Base-by-base conservation (phyloP, 2,888 invertebrate species). In the Resseliella maxima region DNA sequence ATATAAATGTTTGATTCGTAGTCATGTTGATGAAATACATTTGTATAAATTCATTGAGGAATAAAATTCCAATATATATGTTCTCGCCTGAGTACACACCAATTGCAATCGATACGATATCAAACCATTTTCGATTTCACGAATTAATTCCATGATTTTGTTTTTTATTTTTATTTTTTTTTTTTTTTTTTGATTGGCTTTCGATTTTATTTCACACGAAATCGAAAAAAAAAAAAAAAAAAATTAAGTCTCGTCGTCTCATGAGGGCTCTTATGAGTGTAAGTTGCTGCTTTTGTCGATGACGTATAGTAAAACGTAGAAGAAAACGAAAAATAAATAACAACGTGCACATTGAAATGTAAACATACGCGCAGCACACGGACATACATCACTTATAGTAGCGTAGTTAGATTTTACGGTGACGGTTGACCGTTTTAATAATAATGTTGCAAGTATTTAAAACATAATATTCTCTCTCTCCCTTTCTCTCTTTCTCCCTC, bases 401-500 rank as follows among this genome's bases (percentile, higher is more conserved):
- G 59, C 59, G 24, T 59, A 59, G 59, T 35, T 72, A 21, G 72
- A 72, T 31, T 72, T 72, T 72, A 72, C 72, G 72, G 15, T 31
- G 72, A 72, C 72, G 72, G 15, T 72, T 31, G 31, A 8, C 72
- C 72, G 72, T 35, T 72, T 12, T 72, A 72, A 72, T 72, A 31
- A 72, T 72, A 72, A 72, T 59, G 24, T 2, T 72, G 15, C 31
- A 72, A 72, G 72, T 35, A 72, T 72, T 72, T 72, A 31, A 35
- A 72, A 72, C 31, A 72, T 72, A 72, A 41, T 12, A 41, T 8
- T 41, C 41, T 41, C 41, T 41, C 12, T 41, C 41, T 5, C 41
- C 12, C 41, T 12, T 8, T 41, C 12, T 12, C 41, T 8, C 6
- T 8, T n/a, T n/a, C n/a, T n/a, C n/a, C n/a, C n/a, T n/a, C n/a